These are phyloP conservation scores for Streblospio benedicti DNA, from an alignment of 1,140 invertebrate genomes.

Conservation along the genomic window DNA sequence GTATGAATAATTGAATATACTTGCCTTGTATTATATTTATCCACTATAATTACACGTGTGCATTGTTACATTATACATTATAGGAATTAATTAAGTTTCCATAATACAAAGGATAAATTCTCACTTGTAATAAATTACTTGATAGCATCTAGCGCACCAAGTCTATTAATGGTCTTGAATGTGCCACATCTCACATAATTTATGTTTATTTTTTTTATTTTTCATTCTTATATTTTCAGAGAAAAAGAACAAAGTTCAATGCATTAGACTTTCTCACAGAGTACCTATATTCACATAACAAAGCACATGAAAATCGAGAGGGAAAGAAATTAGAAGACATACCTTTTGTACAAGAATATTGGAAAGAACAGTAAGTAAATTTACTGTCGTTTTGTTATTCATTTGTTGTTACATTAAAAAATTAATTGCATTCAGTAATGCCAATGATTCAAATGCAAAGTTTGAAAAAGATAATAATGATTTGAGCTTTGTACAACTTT, in stretches of 20 bases:
- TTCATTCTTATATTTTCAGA: slow-evolving; percentile 26
- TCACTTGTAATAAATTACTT: not conserved
- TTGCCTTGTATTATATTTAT: too few species aligned
- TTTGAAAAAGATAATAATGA: not conserved
- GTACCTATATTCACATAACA: slow-evolving; percentile 40
- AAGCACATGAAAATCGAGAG: slow-evolving; percentile 23
- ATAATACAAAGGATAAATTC: not conserved
- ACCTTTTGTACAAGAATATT: slow-evolving; percentile 44
- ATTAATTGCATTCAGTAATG: not conserved
- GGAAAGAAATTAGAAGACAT: slow-evolving; percentile 35
- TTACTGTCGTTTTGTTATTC: not conserved
- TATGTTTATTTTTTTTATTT: not conserved
- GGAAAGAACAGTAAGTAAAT: slow-evolving; percentile 40
- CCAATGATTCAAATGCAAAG: not conserved
- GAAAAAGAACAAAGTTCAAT: slow-evolving; percentile 45
- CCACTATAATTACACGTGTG: too few species aligned
- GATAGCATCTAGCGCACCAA: too few species aligned
- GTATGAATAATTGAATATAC: too few species aligned
- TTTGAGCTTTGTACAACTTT: not conserved
- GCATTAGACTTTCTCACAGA: slow-evolving; percentile 41
- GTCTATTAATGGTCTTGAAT: not conserved
- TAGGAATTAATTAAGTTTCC: not conserved
- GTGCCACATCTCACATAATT: not conserved
- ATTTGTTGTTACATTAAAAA: not conserved
- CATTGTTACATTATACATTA: not conserved